A percentile compares a stretch with the other conserved stretches of the same genome.
phyloP scores from a whole-genome alignment of 2,888 invertebrate genomes.

The Carabus problematicus region DNA sequence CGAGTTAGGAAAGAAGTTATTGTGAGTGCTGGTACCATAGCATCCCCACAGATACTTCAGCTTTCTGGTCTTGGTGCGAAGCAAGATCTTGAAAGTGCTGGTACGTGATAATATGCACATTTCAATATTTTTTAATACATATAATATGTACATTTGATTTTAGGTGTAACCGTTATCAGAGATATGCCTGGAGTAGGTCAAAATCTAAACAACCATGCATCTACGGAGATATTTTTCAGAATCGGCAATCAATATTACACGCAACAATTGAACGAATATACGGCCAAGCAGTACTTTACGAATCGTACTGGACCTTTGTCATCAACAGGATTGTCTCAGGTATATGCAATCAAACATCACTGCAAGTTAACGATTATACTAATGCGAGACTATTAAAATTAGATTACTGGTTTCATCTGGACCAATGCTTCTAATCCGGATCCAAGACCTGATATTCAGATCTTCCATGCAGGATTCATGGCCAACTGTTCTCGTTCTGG shows the following conservation, averaged over 20 bases:
- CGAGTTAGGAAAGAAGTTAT: constrained; percentile 34
- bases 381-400: neutral
- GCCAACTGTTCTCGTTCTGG: constrained; percentile 41
- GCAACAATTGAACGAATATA: constrained; percentile 23
- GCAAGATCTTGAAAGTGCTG: constrained; percentile 30
- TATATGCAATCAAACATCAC: constrained; percentile 13
- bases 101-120: constrained; percentile 8
- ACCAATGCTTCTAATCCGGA: constrained; percentile 36
- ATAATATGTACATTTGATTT: neutral
- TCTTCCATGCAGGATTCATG: constrained; percentile 43
- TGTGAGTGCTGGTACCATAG: constrained; percentile 33
- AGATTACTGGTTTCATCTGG: constrained; percentile 41
- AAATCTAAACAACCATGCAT: constrained; percentile 49
- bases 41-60: constrained; percentile 25
- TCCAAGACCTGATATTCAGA: constrained; percentile 41
- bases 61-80: constrained; percentile 32
- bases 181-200: constrained; percentile 56
- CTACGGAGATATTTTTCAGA: constrained; percentile 38
- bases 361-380: neutral
- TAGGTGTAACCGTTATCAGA: constrained; percentile 51
- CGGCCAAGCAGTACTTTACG: constrained; percentile 26
- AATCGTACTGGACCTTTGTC: constrained; percentile 39
- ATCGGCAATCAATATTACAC: constrained; percentile 33
- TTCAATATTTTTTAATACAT: too few species aligned
- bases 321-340: constrained; percentile 44